A percentile compares a stretch with the other conserved stretches of the same genome.
These are phyloP conservation scores for Ctenodactylus gundi DNA, from an alignment of 2,113 vertebrate species.

Conservation along the genomic window DNA sequence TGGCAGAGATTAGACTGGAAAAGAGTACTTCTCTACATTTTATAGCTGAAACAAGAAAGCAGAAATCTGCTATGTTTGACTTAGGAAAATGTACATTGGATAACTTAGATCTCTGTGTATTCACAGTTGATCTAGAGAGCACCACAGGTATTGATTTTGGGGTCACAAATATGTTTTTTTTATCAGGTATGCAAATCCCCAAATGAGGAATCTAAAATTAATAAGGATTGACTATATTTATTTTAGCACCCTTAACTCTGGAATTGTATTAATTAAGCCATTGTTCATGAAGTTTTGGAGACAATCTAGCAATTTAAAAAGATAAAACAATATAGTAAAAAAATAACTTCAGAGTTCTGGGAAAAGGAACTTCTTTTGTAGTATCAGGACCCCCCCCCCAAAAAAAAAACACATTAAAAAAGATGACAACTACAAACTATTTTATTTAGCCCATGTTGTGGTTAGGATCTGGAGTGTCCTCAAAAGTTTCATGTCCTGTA, in stretches of 20 bases:
- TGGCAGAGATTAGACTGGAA: not conserved
- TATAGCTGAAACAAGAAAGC: not conserved
- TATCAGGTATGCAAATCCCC: not conserved
- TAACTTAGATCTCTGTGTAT: not conserved
- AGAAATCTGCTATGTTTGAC: not conserved
- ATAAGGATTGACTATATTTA: not conserved
- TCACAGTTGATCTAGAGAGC: not conserved
- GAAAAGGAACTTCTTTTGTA: not conserved
- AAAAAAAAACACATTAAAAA: not conserved
- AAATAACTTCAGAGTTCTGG: not conserved
- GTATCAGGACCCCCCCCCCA: not conserved
- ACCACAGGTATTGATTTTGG: not conserved
- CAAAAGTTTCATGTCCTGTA: no score
- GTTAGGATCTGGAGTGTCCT: no score
- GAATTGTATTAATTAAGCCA: not conserved
- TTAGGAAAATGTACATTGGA: not conserved
- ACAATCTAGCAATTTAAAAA: not conserved
- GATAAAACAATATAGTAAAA: not conserved
- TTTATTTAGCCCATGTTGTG: constrained; percentile 29
- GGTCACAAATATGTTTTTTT: constrained; percentile 8
- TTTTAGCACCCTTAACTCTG: not conserved
- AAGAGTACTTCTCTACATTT: not conserved
- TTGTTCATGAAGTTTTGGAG: not conserved
- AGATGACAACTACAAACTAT: not conserved
- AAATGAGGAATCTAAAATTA: constrained; percentile 14